Evolutionary conservation across 2,888 invertebrate species (phyloP).

Genomic region (Antitype chi): DNA sequence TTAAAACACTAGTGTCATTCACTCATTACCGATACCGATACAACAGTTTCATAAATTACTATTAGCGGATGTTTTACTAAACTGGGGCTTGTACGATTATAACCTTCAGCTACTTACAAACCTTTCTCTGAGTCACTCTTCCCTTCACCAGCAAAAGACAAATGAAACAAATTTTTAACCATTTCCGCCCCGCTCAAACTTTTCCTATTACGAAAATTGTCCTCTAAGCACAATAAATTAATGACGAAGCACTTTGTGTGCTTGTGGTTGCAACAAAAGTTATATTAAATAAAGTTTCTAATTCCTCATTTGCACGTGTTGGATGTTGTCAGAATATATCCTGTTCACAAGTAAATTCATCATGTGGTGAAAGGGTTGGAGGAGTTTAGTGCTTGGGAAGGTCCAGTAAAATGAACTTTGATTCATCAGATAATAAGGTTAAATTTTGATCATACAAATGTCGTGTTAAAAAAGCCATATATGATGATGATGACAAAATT

Average conservation of each 20-base stretch:
- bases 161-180: slow-evolving; percentile 57
- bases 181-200: slow-evolving; percentile 52
- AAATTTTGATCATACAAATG: neutral
- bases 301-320: slow-evolving; percentile 49
- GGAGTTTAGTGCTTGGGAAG: neutral
- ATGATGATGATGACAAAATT: no score
- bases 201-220: slow-evolving; percentile 66
- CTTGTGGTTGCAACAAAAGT: slow-evolving; percentile 56
- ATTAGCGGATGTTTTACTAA: neutral
- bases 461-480: neutral
- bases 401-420: slow-evolving; percentile 9
- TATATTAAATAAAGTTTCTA: slow-evolving; percentile 58
- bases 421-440: neutral
- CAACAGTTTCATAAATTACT: no score
- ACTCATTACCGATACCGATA: no score
- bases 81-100: neutral
- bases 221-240: slow-evolving; percentile 59
- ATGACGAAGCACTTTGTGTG: slow-evolving; percentile 61
- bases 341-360: slow-evolving; percentile 21
- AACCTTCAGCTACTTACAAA: neutral
- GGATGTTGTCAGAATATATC: slow-evolving; percentile 18
- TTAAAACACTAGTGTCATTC: no score
- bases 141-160: slow-evolving; percentile 38
- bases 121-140: slow-evolving; percentile 1
- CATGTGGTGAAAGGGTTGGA: slow-evolving; percentile 1